A percentile compares a stretch with the other conserved stretches of the same genome.
phyloP scores from a whole-genome alignment of 2,888 invertebrate species.

The Torymus texanus region DNA sequence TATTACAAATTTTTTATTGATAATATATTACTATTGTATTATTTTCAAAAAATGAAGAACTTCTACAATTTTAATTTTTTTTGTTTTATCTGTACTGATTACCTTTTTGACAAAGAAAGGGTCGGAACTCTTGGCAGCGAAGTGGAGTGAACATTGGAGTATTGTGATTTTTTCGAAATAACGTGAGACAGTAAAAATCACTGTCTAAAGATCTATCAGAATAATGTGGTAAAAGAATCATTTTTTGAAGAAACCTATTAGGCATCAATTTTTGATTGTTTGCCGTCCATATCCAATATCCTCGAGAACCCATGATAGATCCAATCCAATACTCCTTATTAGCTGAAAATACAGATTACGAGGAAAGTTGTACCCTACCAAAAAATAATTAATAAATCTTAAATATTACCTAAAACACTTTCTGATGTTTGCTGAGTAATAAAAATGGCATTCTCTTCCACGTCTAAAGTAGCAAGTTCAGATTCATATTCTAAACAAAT shows the following conservation, averaged over 20 bases:
- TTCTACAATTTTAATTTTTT: too few relatives aligned
- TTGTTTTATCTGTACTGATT: neutral
- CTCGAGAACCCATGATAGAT: conserved; percentile 51
- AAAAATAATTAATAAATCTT: conserved; percentile 12
- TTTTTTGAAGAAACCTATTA: conserved; percentile 24
- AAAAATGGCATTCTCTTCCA: conserved; percentile 55
- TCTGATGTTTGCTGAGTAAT: conserved; percentile 34
- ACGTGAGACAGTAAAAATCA: conserved; percentile 55
- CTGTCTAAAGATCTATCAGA: conserved; percentile 3
- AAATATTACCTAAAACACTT: conserved; percentile 17
- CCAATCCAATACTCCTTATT: conserved; percentile 60
- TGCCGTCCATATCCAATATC: conserved; percentile 58
- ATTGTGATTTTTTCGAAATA: conserved; percentile 56
- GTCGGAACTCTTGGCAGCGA: conserved; percentile 41
- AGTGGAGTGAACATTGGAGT: conserved; percentile 46
- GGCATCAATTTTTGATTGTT: conserved; percentile 32
- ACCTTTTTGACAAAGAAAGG: conserved; percentile 55
- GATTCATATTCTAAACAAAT: conserved; percentile 60
- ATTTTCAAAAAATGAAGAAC: too few relatives aligned
- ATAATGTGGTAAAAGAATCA: neutral
- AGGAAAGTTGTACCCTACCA: neutral
- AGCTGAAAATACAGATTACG: conserved; percentile 29
- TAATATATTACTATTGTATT: too few relatives aligned
- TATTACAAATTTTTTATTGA: too few relatives aligned
- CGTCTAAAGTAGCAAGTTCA: conserved; percentile 58